phyloP scores from a whole-genome alignment of 2,113 vertebrate genomes.

The Thinocorus orbignyianus region DNA sequence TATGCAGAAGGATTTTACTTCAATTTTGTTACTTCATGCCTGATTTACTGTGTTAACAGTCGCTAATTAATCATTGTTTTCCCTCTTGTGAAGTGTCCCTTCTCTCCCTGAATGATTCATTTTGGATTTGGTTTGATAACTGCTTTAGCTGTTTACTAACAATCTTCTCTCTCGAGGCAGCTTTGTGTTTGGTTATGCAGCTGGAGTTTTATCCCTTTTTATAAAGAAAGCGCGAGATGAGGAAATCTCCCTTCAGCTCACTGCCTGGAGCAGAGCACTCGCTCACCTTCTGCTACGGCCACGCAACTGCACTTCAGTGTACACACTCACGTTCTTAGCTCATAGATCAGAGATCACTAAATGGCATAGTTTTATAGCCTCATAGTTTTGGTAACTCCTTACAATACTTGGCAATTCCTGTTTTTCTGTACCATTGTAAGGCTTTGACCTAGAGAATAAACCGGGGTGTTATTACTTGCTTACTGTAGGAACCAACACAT shows the following conservation, averaged over 20 bases:
- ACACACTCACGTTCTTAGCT: neutral
- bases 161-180: constrained; percentile 32
- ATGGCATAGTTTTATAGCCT: neutral
- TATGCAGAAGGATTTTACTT: constrained; percentile 40
- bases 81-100: constrained; percentile 42
- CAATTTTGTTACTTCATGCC: constrained; percentile 13
- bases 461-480: neutral
- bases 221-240: neutral
- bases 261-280: neutral
- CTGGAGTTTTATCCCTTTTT: neutral
- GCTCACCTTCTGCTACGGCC: neutral
- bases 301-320: neutral
- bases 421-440: neutral
- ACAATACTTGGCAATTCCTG: neutral
- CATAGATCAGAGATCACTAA: neutral
- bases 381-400: neutral
- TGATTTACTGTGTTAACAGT: constrained; percentile 39
- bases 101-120: constrained; percentile 35
- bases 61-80: constrained; percentile 66
- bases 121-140: constrained; percentile 45
- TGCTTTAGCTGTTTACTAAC: constrained; percentile 52
- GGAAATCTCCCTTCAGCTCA: neutral
- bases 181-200: constrained; percentile 15
- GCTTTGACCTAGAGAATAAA: neutral
- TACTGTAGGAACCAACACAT: neutral